A percentile compares a stretch with the other conserved stretches of the same genome.
Evolutionary conservation across 2,888 invertebrate genomes (phyloP).

Genomic region (Candidula unifasciata): DNA sequence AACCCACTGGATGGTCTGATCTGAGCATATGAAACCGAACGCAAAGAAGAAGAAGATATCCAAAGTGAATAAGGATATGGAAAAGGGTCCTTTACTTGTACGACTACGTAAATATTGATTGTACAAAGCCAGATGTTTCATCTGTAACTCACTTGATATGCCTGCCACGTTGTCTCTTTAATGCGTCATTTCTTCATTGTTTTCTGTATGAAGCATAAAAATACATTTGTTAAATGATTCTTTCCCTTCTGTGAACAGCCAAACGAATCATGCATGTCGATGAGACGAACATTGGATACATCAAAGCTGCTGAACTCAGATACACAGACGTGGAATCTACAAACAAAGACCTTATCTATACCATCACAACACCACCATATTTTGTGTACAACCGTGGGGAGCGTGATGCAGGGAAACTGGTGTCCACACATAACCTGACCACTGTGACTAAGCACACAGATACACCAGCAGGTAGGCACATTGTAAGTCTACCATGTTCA

Average conservation of each 20-base stretch:
- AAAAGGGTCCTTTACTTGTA: too few species aligned
- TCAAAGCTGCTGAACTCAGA: slow-evolving; percentile 72
- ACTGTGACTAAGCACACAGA: slow-evolving; percentile 64
- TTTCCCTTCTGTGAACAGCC: slow-evolving; percentile 50
- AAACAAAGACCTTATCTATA: slow-evolving; percentile 68
- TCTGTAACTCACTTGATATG: too few species aligned
- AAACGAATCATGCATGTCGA: slow-evolving; percentile 70
- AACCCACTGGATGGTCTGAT: too few species aligned
- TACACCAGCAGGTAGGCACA: slow-evolving; percentile 62
- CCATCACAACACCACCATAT: slow-evolving; percentile 74
- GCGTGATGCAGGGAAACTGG: slow-evolving; percentile 75
- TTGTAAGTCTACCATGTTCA: neutral
- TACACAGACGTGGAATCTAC: slow-evolving; percentile 75
- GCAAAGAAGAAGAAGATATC: too few species aligned
- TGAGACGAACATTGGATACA: slow-evolving; percentile 73
- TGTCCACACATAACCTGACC: slow-evolving; percentile 70
- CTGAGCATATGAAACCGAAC: too few species aligned
- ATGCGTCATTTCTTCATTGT: neutral
- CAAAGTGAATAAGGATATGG: too few species aligned
- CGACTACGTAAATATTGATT: too few species aligned
- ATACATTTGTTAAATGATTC: neutral
- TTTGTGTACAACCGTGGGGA: slow-evolving; percentile 74
- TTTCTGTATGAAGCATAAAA: neutral
- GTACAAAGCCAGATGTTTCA: too few species aligned
- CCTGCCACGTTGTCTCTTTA: too few species aligned